Evolutionary conservation across 2,797 vertebrate species (phyloP).

Genomic region (Characodon lateralis): DNA sequence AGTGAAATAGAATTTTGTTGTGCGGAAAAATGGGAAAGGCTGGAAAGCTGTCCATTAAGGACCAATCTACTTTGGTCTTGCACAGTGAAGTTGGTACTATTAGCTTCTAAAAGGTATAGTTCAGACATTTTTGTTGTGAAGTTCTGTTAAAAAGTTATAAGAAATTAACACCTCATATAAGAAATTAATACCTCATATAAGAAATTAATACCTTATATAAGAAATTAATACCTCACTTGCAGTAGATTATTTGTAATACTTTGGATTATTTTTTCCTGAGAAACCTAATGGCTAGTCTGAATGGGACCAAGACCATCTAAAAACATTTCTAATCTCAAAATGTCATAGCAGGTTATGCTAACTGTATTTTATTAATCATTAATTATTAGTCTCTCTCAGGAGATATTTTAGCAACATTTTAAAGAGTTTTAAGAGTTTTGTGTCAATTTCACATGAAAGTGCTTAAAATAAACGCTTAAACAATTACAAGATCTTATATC

Average conservation of each 20-base stretch:
- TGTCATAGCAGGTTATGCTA: neutral
- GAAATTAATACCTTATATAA: neutral
- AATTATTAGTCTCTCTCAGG: neutral
- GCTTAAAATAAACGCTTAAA: neutral
- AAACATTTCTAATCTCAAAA: neutral
- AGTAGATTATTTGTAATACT: neutral
- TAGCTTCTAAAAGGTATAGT: neutral
- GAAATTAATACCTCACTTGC: neutral
- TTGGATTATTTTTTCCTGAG: neutral
- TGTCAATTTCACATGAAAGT: neutral
- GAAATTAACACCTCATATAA: neutral
- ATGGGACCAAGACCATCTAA: neutral
- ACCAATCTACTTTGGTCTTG: neutral
- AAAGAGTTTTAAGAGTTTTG: neutral
- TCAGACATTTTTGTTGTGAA: neutral
- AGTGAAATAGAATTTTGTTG: neutral
- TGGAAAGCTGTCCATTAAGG: neutral
- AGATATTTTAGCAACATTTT: neutral
- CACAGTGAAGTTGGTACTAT: neutral
- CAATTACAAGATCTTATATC: neutral
- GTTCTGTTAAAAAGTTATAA: neutral
- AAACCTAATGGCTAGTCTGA: neutral
- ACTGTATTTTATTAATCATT: neutral
- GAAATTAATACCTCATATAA: neutral
- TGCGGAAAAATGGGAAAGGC: neutral